Evolutionary conservation across 1,140 invertebrate genomes (phyloP), one percentile per base, ranked within the genome.

Genomic region (Drosophila eugracilis): DNA sequence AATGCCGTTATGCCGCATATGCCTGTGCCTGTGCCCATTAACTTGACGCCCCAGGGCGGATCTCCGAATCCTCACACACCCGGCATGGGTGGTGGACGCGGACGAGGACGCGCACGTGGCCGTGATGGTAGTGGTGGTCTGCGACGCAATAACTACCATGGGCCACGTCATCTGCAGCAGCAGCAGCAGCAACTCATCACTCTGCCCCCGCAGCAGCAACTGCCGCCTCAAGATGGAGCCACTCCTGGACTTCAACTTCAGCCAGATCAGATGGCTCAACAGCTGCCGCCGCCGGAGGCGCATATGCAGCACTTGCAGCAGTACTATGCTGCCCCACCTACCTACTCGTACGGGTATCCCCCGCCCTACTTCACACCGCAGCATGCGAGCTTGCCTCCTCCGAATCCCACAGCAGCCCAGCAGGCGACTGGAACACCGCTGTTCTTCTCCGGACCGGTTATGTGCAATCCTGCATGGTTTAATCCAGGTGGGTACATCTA

Each of bases 371-470:
- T 90, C 71, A 15, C 89, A 2, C 41, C 76, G 6, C 75, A 89
- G 53, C 84, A 91, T 34, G 81, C 54, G 1, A 77, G 73, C 3
- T 53, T 78, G 17, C 60, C 72, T 9, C 71, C 71, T 14, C 81
- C 77, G 2, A 88, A 77, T 66, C 50, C 76, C 4, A 42, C 77
- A 9, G 71, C 84, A 24, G 84, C 90, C 6, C 88, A 90, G 45
- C 90, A 90, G 53, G 86, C 77, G 12, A 70, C 90, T 3, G 90
- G 90, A 0, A 37, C 66, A 0, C 90, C 90, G 5, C 21, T 91
- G 3, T 91, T 69, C 47, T 49, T 91, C 21, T 62, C 88, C 9
- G 44, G 24, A 5, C 55, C 66, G 17, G 6, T 74, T 28, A 36
- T 74, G 57, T 74, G 74, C 19, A 73, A 73, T 28, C 59, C 65